phyloP scores from a whole-genome alignment of 1,140 invertebrate species.

The Aradophagus sp. region DNA sequence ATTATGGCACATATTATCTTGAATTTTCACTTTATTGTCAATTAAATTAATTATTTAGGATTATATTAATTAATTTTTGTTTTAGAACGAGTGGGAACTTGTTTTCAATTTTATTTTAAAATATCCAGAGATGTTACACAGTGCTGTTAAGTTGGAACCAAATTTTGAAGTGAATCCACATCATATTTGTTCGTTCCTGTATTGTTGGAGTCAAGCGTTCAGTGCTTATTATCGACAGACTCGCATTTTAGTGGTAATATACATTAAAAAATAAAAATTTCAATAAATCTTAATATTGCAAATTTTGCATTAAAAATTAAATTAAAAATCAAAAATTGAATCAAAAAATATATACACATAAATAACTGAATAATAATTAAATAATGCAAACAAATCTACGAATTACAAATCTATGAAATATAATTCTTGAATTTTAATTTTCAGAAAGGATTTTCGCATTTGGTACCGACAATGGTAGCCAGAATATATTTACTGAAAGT shows the following conservation, averaged over 20 bases:
- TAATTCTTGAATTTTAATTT: conserved; percentile 41
- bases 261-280: too few relatives aligned
- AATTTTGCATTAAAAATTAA: conserved; percentile 12
- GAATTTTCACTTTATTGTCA: too few relatives aligned
- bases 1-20: too few relatives aligned
- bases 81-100: conserved; percentile 83
- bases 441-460: conserved; percentile 78
- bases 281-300: conserved; percentile 3
- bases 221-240: conserved; percentile 83
- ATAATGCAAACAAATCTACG: too few relatives aligned
- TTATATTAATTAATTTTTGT: conserved; percentile 10
- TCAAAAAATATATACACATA: too few relatives aligned
- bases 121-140: conserved; percentile 78
- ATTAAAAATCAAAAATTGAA: conserved; percentile 1
- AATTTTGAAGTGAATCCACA: conserved; percentile 77
- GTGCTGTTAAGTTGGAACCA: conserved; percentile 71
- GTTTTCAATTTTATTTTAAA: conserved; percentile 80
- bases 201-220: conserved; percentile 78
- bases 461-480: conserved; percentile 79
- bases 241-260: conserved; percentile 81
- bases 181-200: conserved; percentile 79
- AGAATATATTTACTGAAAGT: conserved; percentile 80
- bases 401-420: too few relatives aligned
- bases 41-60: conserved; percentile 18
- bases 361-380: too few relatives aligned